Evolutionary conservation across 2,888 invertebrate species (phyloP), one percentile per base, ranked within the genome.

Genomic region (Synergus itoensis): DNA sequence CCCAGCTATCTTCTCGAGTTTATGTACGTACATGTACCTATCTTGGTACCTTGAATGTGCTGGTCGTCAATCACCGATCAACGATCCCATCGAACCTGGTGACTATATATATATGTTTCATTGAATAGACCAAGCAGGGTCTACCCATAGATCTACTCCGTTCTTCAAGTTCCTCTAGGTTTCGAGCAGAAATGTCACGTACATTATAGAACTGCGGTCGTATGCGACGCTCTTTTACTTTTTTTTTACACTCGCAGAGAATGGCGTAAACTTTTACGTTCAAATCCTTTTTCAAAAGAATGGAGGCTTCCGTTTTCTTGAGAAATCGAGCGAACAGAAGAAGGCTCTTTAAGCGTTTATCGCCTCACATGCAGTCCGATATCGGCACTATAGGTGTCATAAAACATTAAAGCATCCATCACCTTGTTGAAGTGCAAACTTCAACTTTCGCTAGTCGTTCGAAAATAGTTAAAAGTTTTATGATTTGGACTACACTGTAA

Each of bases 51-150:
- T 28, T 36, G 76, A 78, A 83, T 80, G 81, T 80, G 79, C 77
- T 77, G 83, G 80, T 84, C 86, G 84, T 86, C 86, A 84, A 83
- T 87, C 84, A 85, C 84, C 86, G 86, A 87, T 87, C 87, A 84
- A 83, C 87, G 82, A 84, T 84, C 82, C 83, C 81, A 48, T 62
- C 83, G 79, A 80, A 83, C 81, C 82, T 84, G 78, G 77, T 82
- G 77, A 79, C 60, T 28, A 60, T 60, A 53, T 53, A 53, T 53
- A 53, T 28, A 28, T 28, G 28, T 28, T 28, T 28, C 28, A 28
- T 28, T 28, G 28, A 28, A 16, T 53, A 12, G 60, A 28, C 21
- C 21, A 14, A 14, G 21, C 21, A 28, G 21, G 21, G 21, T 21
- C 60, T 28, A 60, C 18, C 14, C 28, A 7, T 60, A 60, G 12